Evolutionary conservation across 64 coral and sea anemone genomes (phyloP).

Genomic region (Stichodactyla helianthus): DNA sequence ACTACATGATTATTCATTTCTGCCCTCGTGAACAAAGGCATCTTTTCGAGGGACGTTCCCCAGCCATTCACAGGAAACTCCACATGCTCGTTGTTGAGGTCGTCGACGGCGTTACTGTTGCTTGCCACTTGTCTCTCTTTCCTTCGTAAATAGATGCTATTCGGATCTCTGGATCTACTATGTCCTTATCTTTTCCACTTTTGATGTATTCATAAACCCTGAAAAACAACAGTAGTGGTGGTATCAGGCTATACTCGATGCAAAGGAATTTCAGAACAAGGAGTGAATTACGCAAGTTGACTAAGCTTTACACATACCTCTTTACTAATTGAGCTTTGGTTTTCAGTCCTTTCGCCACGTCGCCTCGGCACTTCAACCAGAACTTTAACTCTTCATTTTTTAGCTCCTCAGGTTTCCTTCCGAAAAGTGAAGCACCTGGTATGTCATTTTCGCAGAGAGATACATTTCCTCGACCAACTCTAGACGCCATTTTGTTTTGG

Average conservation of each 20-base stretch:
- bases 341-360: slow-evolving; percentile 33
- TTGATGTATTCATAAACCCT: slow-evolving; percentile 41
- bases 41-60: too few relatives aligned
- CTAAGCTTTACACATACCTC: slow-evolving; percentile 3
- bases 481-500: slow-evolving; percentile 4
- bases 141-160: slow-evolving; percentile 13
- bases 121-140: slow-evolving; percentile 14
- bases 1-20: slow-evolving; percentile 46
- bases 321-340: slow-evolving; percentile 50
- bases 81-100: slow-evolving; percentile 1
- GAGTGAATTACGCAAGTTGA: slow-evolving; percentile 17
- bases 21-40: neutral
- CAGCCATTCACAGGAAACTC: slow-evolving; percentile 28
- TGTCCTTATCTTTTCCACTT: slow-evolving; percentile 31
- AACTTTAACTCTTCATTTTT: slow-evolving; percentile 23
- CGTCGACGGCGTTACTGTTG: slow-evolving; percentile 7
- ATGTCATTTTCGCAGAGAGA: neutral
- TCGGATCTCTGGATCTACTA: slow-evolving; percentile 44
- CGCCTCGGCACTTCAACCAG: slow-evolving; percentile 40
- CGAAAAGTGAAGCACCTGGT: slow-evolving; percentile 6
- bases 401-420: neutral
- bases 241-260: slow-evolving; percentile 14
- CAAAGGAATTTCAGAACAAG: slow-evolving; percentile 24
- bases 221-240: slow-evolving; percentile 26
- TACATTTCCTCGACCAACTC: neutral